phyloP scores from a whole-genome alignment of 2,888 invertebrate species.

The Ochropleura leucogaster region DNA sequence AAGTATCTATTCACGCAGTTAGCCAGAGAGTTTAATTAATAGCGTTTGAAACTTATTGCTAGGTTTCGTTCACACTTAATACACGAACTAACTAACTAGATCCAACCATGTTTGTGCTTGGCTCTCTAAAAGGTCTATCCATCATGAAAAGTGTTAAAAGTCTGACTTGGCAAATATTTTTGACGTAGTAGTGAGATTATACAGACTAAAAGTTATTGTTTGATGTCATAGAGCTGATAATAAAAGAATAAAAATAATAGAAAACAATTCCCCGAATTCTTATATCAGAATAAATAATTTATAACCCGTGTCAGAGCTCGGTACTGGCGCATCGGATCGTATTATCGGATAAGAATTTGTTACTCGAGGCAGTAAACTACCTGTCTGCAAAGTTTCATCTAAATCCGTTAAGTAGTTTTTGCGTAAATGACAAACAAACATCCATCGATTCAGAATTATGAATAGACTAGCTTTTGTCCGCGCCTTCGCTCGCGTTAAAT shows the following conservation, averaged over 20 bases:
- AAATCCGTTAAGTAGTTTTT: too few species aligned
- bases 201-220: background rate
- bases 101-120: background rate
- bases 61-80: slow-evolving; percentile 23
- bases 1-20: slow-evolving; percentile 37
- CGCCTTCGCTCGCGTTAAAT: too few species aligned
- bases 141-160: slow-evolving; percentile 30
- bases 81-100: slow-evolving; percentile 5
- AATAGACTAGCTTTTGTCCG: too few species aligned
- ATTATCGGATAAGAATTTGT: too few species aligned
- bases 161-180: slow-evolving; percentile 43
- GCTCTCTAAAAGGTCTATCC: slow-evolving; percentile 21
- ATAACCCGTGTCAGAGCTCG: too few species aligned
- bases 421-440: too few species aligned
- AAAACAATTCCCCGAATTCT: too few species aligned
- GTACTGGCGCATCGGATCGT: too few species aligned
- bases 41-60: slow-evolving; percentile 32
- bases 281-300: too few species aligned
- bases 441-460: too few species aligned
- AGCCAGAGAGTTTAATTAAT: slow-evolving; percentile 37
- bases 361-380: too few species aligned
- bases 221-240: background rate
- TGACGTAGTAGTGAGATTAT: slow-evolving; percentile 17
- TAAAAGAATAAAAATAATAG: background rate
- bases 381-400: too few species aligned